Evolutionary conservation across 1,140 invertebrate species (phyloP).

Genomic region (Drosophila asahinai): DNA sequence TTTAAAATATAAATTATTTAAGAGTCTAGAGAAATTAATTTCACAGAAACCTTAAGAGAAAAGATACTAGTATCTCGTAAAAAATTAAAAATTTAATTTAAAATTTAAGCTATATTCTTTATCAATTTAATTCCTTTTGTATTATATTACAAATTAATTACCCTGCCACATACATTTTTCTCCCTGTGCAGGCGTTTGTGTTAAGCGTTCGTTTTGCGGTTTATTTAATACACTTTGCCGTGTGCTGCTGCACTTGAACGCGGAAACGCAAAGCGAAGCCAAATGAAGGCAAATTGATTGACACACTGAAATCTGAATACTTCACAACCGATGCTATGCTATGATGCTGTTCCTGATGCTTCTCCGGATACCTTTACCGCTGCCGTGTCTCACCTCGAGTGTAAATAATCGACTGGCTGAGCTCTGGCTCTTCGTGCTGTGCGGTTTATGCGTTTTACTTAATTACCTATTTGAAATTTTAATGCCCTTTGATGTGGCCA

Average conservation of each 20-base stretch:
- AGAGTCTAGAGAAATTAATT: too few species aligned
- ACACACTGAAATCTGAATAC: slow-evolving; percentile 53
- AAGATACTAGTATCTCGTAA: too few species aligned
- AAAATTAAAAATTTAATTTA: too few species aligned
- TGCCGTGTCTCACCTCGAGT: slow-evolving; percentile 35
- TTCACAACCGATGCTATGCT: slow-evolving; percentile 2
- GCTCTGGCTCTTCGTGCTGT: slow-evolving; percentile 40
- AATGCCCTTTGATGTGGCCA: slow-evolving; percentile 79
- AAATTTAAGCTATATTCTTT: too few species aligned
- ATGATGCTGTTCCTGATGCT: not conserved
- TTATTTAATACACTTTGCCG: slow-evolving; percentile 77
- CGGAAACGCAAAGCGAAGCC: slow-evolving; percentile 38
- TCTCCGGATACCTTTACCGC: not conserved
- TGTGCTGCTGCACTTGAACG: slow-evolving; percentile 59
- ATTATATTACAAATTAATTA: not conserved
- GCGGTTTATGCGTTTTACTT: slow-evolving; percentile 82
- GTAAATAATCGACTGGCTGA: slow-evolving; percentile 73
- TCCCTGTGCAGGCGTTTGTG: slow-evolving; percentile 46
- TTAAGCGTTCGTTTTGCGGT: slow-evolving; percentile 77
- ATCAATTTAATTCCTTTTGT: too few species aligned
- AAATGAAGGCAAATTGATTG: slow-evolving; percentile 58
- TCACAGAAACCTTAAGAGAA: too few species aligned
- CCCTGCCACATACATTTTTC: not conserved
- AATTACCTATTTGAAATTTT: slow-evolving; percentile 80
- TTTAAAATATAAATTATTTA: too few species aligned